Base-by-base conservation (phyloP, 1,140 invertebrate genomes). In the Procambarus virginalis region DNA sequence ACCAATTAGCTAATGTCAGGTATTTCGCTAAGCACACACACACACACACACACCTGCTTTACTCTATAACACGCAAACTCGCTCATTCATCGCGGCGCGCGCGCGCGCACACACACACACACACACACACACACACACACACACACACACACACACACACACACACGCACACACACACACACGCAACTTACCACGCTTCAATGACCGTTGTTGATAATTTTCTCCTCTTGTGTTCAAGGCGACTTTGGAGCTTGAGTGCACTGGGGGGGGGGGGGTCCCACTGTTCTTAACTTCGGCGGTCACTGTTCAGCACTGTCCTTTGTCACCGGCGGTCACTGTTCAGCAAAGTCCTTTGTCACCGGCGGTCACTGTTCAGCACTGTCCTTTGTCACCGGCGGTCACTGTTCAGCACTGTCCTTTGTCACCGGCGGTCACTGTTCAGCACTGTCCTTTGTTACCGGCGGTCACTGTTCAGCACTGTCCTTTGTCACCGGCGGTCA, bases 1-100 rank as follows among this genome's bases (percentile, higher is more conserved):
- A 3, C 48, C 83, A 22, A 45, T 51, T 12, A 34, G 68, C 84
- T 77, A 85, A 85, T 85, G 48, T 77, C 84, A 73, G 73, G 84
- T 58, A 85, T 85, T 76, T 77, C 48, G 49, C 22, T 85, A 77
- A 55, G 51, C 51, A 20, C 6, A 49, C 6, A 17, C 58, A 84
- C 22, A 46, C 75, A 51, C 75, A 77, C 8, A 73, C 10, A 73
- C 68, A 34, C 22, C 8, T 10, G 34, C 6, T 34, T 22, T 73
- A 73, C 68, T 34, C 34, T 34, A 34, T 34, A 34, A 0, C 34
- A 34, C 34, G 34, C 34, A 34, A 34, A 34, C 34, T 34, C 34
- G 34, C 34, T 34, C 34, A 1, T 34, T 34, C 68, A 22, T 73
- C 0, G 68, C 55, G 55, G 0, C 6, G 55, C 55, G 60, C 3